Base-by-base conservation (phyloP, 92 coral and sea anemone genomes). In the Actinostola sp. region DNA sequence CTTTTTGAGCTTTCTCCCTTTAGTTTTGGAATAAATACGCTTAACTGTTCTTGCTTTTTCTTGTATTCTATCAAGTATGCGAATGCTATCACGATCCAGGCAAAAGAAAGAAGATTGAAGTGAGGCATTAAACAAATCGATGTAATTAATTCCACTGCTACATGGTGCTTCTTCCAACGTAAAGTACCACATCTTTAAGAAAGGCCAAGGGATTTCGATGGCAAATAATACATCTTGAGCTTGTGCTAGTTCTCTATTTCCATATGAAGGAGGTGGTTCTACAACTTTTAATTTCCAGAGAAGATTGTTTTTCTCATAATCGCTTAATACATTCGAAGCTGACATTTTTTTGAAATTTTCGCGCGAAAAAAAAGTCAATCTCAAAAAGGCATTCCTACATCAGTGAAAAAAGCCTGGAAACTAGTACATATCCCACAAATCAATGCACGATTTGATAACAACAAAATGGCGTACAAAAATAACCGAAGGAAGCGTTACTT, bases 121-220 rank as follows among this genome's bases (percentile, higher is more conserved):
- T 35, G 76, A 33, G n/a, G 76, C 55, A 50, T 80, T 80, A 14
- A 72, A 52, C 23, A 80, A 57, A 48, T 82, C 87, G 11, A 75
- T 20, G 50, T 73, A 82, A 28, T 72, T 70, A 1, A 58, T 26
- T 9, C 41, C 66, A 17, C 49, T 63, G 41, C 58, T 8, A 44
- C 49, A 29, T 42, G 44, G 43, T 38, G 36, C 55, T 19, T 19
- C 38, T 6, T 52, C 55, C 0, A 75, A 38, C 33, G 63, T 66
- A 20, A 49, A 21, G 52, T 29, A 38, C 67, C 67, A 56, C 30
- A 19, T 0, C 34, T 45, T 12, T 21, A 72, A 17, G 24, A 72
- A 26, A 9, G 67, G 78, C 67, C 35, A 72, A 58, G 67, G 78
- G 28, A 72, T 72, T 27, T 72, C 78, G 24, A 72, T 51, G 8